Percentiles rank a stretch among this genome's conserved stretches.
phyloP scores from a whole-genome alignment of 2,888 invertebrate species.

The Spisula solida region DNA sequence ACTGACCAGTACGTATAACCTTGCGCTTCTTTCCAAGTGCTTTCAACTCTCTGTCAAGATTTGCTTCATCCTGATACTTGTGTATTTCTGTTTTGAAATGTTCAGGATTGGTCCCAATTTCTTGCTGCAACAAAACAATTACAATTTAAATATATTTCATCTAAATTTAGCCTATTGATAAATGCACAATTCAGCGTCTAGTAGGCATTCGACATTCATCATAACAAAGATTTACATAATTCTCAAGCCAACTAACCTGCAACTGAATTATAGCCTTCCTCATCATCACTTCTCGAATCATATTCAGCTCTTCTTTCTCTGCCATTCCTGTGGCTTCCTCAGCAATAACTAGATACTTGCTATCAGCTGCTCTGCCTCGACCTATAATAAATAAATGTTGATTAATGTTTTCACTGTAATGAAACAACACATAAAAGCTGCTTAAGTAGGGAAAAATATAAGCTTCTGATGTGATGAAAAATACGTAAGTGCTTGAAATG shows the following conservation, averaged over 20 bases:
- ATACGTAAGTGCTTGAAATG: too few species aligned
- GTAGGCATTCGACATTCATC: too few species aligned
- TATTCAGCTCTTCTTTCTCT: slow-evolving; percentile 84
- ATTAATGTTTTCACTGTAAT: background rate
- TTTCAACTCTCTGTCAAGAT: slow-evolving; percentile 74
- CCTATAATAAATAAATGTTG: slow-evolving; percentile 73
- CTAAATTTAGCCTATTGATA: too few species aligned
- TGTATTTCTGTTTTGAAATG: slow-evolving; percentile 64
- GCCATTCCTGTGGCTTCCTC: slow-evolving; percentile 76
- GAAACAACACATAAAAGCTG: background rate
- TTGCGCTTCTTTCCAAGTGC: slow-evolving; percentile 43
- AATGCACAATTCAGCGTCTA: too few species aligned
- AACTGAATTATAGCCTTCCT: slow-evolving; percentile 78
- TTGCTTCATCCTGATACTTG: slow-evolving; percentile 74
- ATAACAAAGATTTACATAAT: too few species aligned
- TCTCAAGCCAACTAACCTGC: slow-evolving; percentile 48
- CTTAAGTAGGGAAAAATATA: too few species aligned
- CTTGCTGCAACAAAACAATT: slow-evolving; percentile 35
- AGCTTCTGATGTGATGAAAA: too few species aligned
- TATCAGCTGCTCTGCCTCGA: slow-evolving; percentile 83
- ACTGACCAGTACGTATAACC: slow-evolving; percentile 70
- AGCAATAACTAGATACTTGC: slow-evolving; percentile 82
- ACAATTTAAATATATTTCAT: too few species aligned
- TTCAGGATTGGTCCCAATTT: slow-evolving; percentile 51
- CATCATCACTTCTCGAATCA: slow-evolving; percentile 85